Base-by-base conservation (phyloP, 2,888 invertebrate genomes). In the Prenolepis imparis region DNA sequence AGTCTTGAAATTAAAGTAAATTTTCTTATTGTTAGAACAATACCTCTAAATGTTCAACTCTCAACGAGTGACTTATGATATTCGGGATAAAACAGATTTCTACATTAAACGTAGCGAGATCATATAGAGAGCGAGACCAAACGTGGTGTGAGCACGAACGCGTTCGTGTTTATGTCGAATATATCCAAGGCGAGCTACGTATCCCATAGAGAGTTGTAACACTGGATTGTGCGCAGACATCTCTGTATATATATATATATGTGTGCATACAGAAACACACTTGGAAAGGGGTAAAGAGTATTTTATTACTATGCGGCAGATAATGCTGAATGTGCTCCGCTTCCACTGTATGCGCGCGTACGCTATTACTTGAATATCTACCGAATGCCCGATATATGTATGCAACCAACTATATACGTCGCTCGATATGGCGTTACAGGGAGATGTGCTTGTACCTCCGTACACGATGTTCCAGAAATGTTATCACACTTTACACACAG, bases 261-360 rank as follows among this genome's bases (percentile, higher is more conserved):
- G 21, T 48, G 48, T 39, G 41, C 61, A 84, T 48, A 52, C 61
- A 82, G 57, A 21, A 32, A 28, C 68, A 36, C 61, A 28, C 52
- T 52, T 70, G 67, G 84, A 86, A 88, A 83, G 68, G 77, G 81
- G 80, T 57, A 85, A 89, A 87, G 82, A 87, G 88, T 89, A 86
- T 91, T 91, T 91, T 90, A 91, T 92, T 91, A 92, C 88, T 61
- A 63, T 78, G 48, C 70, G 83, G 61, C 84, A 84, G 90, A 87
- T 90, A 90, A 88, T 88, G 83, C 86, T 86, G 85, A 86, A 86
- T 87, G 85, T 72, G 86, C 74, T 82, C 80, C 72, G 83, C 77
- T 88, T 84, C 66, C 70, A 81, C 70, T 61, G 81, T 52, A 24
- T n/a, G 66, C 48, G 41, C 57, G 73, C 41, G 55, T 48, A 83